Evolutionary conservation across 2,797 vertebrate species (phyloP), one percentile per base, ranked within the genome.

Genomic region (Pteronotus mesoamericanus): DNA sequence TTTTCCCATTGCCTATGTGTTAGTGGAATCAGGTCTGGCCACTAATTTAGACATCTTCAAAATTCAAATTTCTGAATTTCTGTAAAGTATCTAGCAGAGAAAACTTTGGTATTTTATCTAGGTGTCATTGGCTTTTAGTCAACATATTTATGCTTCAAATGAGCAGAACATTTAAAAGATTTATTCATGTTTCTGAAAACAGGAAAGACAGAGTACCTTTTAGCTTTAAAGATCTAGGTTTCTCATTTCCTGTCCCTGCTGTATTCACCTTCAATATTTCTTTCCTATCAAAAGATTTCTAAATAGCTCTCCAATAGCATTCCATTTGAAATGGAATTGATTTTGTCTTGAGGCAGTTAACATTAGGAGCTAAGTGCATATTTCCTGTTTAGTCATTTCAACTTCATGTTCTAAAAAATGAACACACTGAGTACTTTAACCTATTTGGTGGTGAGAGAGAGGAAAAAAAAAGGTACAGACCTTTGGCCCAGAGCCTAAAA

Each of bases 371-470:
- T 97, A 97, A 98, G 94, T 96, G 97, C 93, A 87, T 88, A 96
- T 96, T 98, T 98, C 93, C 97, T 98, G 97, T 96, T 97, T 97
- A 96, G 97, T 97, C 93, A 94, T 97, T 97, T 96, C 93, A 92
- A 96, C 84, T 97, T 97, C 93, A 90, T 96, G 95, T 97, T 92
- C 94, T 94, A 88, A 95, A 97, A 97, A 97, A 94, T 69, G 95
- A 95, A 82, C 75, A 94, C 53, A 72, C 18, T 71, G 61, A 93
- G 71, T 92, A 95, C 82, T 97, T 97, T 95, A 96, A 95, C 82
- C 66, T 93, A 90, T 93, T 90, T 95, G 84, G 89, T 85, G 42
- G 80, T 39, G 9, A 42, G n/a, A n/a, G n/a, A 5, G 59, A 59
- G 6, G 3, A 37, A 46, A n/a, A 57, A 78, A 78, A 75, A 68